Percentiles rank a stretch among this genome's conserved stretches.
phyloP scores from a whole-genome alignment of 2,797 vertebrate genomes.

The Microcaecilia unicolor region DNA sequence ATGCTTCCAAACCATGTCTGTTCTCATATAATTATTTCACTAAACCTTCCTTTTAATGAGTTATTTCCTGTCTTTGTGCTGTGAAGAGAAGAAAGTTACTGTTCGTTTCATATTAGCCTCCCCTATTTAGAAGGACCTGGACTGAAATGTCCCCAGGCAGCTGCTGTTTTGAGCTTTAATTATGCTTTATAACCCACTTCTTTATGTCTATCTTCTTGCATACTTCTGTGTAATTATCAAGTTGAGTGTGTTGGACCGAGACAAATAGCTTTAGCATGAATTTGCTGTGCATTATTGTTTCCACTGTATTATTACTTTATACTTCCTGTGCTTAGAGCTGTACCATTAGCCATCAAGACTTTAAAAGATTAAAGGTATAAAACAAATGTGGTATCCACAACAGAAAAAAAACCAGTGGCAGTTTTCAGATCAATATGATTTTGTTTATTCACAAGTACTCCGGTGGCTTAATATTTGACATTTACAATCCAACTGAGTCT shows the following conservation, averaged over 20 bases:
- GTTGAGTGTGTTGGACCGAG: conserved; percentile 42
- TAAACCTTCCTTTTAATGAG: conserved; percentile 35
- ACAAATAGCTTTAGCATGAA: conserved; percentile 51
- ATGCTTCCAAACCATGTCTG: conserved; percentile 29
- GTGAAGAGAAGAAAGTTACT: not conserved
- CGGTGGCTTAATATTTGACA: conserved; percentile 33
- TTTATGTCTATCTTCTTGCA: conserved; percentile 51
- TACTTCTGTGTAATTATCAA: conserved; percentile 49
- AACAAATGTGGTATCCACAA: conserved; percentile 18
- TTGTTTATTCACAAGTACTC: conserved; percentile 15
- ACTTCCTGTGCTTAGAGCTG: conserved; percentile 39
- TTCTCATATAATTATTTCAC: conserved; percentile 31
- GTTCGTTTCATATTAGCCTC: conserved; percentile 16
- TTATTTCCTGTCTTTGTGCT: conserved; percentile 31
- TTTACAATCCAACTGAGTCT: too few species aligned
- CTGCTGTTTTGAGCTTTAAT: conserved; percentile 49
- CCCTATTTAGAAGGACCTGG: conserved; percentile 25
- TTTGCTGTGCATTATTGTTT: conserved; percentile 36
- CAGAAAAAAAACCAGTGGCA: conserved; percentile 13
- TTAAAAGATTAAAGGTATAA: conserved; percentile 29
- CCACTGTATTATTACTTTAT: conserved; percentile 37
- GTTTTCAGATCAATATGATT: conserved; percentile 21
- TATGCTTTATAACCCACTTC: conserved; percentile 48
- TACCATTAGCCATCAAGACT: conserved; percentile 30
- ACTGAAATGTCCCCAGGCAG: conserved; percentile 39